Conservation (phyloP, 2,888 invertebrate species). For the Siphlonurus alternatus region DNA sequence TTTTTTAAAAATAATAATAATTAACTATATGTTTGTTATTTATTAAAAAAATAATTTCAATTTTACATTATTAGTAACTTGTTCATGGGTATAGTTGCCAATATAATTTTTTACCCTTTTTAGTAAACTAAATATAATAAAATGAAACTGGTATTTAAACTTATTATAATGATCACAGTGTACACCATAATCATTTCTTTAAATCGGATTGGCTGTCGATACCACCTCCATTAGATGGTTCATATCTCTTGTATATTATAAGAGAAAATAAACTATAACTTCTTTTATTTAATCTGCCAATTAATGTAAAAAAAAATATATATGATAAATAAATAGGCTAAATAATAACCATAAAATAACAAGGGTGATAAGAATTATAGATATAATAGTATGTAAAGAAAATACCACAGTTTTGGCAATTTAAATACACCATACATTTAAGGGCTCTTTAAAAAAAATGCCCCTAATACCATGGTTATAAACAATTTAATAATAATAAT, state of each 20-base stretch:
- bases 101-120: slow-evolving; percentile 14
- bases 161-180: slow-evolving; percentile 1
- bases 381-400: background rate
- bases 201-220: slow-evolving; percentile 9
- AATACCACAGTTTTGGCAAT: background rate
- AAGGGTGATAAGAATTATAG: background rate
- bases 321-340: too few species aligned
- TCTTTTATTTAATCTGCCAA: background rate
- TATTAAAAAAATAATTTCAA: slow-evolving; percentile 9
- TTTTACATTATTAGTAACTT: slow-evolving; percentile 10
- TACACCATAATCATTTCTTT: slow-evolving; percentile 1
- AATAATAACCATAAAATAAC: background rate
- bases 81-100: slow-evolving; percentile 11
- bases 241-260: background rate
- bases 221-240: slow-evolving; percentile 9
- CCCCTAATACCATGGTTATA: background rate
- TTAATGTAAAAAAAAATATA: too few species aligned
- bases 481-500: too few species aligned
- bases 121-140: slow-evolving; percentile 10
- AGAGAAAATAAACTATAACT: background rate
- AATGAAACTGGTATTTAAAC: slow-evolving; percentile 9
- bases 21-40: slow-evolving; percentile 4
- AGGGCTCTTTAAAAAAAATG: background rate
- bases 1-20: slow-evolving; percentile 8
- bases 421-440: background rate